Conservation (phyloP, 2,888 invertebrate species). For the Anarsia innoxiella region DNA sequence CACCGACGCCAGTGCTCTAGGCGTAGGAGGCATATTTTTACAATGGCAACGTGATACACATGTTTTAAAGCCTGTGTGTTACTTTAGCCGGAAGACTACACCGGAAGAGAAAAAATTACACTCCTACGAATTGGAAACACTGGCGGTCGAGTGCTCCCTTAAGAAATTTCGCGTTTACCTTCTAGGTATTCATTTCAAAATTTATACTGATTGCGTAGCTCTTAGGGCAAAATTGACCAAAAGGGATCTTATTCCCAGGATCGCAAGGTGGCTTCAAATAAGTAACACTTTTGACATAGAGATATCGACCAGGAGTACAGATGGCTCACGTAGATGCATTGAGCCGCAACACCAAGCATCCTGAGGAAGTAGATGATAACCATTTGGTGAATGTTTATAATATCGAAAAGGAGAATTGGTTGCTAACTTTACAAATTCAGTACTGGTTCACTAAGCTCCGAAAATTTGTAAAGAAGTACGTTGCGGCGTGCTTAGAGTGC, state of each 20-base stretch:
- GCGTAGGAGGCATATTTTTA: conserved; percentile 12
- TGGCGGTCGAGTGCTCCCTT: conserved; percentile 11
- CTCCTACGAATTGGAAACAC: conserved; percentile 27
- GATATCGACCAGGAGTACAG: conserved; percentile 7
- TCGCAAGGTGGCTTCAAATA: conserved; percentile 15
- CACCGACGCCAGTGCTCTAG: conserved; percentile 13
- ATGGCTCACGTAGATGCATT: conserved; percentile 6
- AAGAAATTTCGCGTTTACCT: conserved; percentile 11
- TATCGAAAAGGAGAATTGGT: neutral
- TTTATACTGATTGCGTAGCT: conserved; percentile 12
- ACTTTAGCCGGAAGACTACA: conserved; percentile 31
- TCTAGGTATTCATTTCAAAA: conserved; percentile 9
- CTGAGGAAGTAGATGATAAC: neutral
- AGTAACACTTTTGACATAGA: conserved; percentile 11
- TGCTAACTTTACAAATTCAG: neutral
- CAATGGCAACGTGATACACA: conserved; percentile 4
- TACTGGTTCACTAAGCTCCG: conserved; percentile 10
- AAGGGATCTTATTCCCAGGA: conserved; percentile 24
- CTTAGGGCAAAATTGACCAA: conserved; percentile 7
- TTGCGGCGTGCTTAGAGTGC: no score
- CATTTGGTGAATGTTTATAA: neutral
- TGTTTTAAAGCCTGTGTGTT: conserved; percentile 18
- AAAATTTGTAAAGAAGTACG: conserved; percentile 9
- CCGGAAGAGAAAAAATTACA: conserved; percentile 31
- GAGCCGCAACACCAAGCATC: neutral